Evolutionary conservation across 2,797 vertebrate genomes (phyloP).

Genomic region (Pelochelys cantorii): DNA sequence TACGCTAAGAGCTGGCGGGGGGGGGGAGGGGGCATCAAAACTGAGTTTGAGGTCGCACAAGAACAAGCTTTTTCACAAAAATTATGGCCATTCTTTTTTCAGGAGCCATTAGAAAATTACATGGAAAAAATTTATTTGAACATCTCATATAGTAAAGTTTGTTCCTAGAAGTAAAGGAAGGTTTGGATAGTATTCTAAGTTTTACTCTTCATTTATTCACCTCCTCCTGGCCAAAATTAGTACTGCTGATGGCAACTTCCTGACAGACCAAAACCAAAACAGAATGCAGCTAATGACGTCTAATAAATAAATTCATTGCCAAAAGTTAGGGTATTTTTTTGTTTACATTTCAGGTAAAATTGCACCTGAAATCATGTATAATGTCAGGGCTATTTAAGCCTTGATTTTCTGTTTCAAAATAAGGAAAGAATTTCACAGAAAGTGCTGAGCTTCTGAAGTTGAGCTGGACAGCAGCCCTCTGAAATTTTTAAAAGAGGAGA

Average conservation of each 20-base stretch:
- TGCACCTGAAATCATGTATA: background rate
- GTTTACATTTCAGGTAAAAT: background rate
- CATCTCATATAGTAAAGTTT: background rate
- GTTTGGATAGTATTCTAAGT: background rate
- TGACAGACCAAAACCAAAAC: background rate
- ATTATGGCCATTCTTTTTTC: background rate
- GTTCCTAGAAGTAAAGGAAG: background rate
- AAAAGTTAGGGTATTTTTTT: background rate
- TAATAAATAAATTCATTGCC: background rate
- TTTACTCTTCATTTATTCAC: background rate
- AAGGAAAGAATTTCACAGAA: background rate
- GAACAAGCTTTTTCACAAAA: rapidly evolving
- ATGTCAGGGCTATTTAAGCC: background rate
- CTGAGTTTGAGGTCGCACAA: background rate
- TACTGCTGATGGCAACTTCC: background rate
- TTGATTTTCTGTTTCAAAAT: background rate
- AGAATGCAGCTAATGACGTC: background rate
- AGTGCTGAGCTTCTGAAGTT: background rate
- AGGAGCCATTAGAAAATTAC: background rate
- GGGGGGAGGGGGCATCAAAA: background rate
- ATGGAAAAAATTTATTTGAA: background rate
- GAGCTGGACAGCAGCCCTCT: background rate
- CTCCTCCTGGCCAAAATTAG: background rate
- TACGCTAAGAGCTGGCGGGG: no score
- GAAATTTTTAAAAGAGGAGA: background rate